These are phyloP conservation scores for Remorina albescens DNA, from an alignment of 2,797 vertebrate genomes.

Conservation along the genomic window DNA sequence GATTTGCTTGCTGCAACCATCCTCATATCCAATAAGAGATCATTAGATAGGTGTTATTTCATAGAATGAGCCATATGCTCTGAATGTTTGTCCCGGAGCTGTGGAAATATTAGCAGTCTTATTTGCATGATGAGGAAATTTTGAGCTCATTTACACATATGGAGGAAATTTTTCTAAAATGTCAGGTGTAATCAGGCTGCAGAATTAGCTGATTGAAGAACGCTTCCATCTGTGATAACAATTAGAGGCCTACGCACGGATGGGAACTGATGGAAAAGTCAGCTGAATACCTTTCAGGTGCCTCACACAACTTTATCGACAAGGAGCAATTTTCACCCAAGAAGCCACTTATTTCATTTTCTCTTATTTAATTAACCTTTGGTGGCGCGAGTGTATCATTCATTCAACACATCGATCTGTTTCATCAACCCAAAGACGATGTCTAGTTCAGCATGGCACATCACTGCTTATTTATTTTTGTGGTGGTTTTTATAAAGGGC, in stretches of 20 bases:
- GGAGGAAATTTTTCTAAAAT: constrained; percentile 68
- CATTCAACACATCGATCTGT: constrained; percentile 33
- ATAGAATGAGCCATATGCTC: constrained; percentile 16
- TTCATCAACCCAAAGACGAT: constrained; percentile 25
- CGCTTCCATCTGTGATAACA: constrained; percentile 74
- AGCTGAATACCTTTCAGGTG: constrained; percentile 54
- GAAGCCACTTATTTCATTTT: constrained; percentile 66
- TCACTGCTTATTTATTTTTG: constrained; percentile 7
- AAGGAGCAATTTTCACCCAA: constrained; percentile 54
- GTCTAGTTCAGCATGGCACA: not conserved
- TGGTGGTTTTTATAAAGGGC: constrained; percentile 1
- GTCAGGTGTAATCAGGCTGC: constrained; percentile 75
- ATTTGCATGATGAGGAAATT: constrained; percentile 69
- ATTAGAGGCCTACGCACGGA: constrained; percentile 65
- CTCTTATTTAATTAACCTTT: constrained; percentile 67
- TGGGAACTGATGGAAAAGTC: constrained; percentile 43
- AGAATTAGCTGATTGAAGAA: constrained; percentile 74
- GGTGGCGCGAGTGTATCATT: constrained; percentile 42
- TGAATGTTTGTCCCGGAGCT: constrained; percentile 39
- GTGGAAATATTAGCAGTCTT: constrained; percentile 37
- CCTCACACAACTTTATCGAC: constrained; percentile 50
- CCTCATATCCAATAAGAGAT: not conserved
- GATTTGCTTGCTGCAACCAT: not conserved
- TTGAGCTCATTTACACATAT: constrained; percentile 62
- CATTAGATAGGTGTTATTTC: constrained; percentile 3